Conservation (phyloP, 2,797 vertebrate species). For the Microtus californicus region DNA sequence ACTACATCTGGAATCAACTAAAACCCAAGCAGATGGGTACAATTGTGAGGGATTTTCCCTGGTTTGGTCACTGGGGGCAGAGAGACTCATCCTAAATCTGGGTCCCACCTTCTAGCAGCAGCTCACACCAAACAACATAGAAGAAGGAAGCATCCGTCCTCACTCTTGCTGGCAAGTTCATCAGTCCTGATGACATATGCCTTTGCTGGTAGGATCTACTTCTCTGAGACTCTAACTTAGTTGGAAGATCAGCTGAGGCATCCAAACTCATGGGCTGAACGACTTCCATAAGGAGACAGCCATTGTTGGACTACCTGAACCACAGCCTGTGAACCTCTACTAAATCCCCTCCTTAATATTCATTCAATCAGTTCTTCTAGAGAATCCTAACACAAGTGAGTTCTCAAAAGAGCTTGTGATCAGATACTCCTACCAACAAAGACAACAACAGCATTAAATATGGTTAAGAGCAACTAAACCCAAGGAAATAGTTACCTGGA, state of each 20-base stretch:
- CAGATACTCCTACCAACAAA: slow-evolving; percentile 13
- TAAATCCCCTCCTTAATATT: neutral
- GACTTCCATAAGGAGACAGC: neutral
- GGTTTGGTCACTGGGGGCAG: neutral
- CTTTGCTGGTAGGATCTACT: neutral
- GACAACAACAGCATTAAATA: neutral
- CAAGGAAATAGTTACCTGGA: slow-evolving; percentile 30
- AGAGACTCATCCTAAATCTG: neutral
- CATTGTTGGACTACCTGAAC: neutral
- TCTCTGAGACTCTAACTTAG: neutral
- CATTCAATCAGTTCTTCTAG: neutral
- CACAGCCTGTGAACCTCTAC: neutral
- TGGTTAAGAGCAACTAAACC: neutral
- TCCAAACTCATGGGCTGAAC: neutral
- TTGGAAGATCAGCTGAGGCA: neutral
- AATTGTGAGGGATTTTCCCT: neutral
- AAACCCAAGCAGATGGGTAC: neutral
- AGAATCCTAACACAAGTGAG: neutral
- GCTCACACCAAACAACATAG: neutral
- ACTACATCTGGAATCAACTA: too few species aligned
- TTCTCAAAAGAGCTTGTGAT: slow-evolving; percentile 9
- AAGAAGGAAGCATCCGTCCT: neutral
- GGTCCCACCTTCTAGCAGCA: neutral
- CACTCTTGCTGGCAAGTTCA: neutral
- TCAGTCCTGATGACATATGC: neutral